phyloP scores from a whole-genome alignment of 2,888 invertebrate species.

The Piscicola geometra region DNA sequence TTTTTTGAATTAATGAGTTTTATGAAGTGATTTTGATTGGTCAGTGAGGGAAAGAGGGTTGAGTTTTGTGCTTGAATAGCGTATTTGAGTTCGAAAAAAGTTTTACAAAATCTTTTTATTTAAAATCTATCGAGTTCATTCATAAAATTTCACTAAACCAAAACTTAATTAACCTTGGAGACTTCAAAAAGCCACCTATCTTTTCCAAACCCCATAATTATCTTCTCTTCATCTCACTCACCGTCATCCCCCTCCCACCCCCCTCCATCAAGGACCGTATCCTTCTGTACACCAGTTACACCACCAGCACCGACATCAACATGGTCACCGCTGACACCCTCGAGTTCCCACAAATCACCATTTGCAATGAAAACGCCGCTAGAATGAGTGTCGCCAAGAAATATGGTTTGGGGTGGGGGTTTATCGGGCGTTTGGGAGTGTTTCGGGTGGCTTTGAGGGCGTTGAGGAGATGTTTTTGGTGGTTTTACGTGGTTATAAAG shows the following conservation, averaged over 20 bases:
- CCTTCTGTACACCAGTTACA: constrained; percentile 14
- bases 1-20: too few relatives aligned
- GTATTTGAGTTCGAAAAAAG: too few relatives aligned
- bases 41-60: background rate
- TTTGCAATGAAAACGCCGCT: constrained; percentile 33
- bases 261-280: background rate
- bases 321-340: constrained; percentile 30
- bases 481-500: too few relatives aligned
- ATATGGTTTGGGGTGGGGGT: constrained; percentile 18
- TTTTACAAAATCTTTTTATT: background rate
- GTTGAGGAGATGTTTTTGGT: too few relatives aligned
- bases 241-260: background rate
- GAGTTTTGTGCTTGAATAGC: too few relatives aligned
- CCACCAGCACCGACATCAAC: constrained; percentile 30
- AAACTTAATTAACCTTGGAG: background rate
- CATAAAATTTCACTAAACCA: background rate
- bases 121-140: background rate
- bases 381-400: constrained; percentile 31
- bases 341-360: constrained; percentile 29
- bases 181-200: background rate
- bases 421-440: background rate
- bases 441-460: too few relatives aligned
- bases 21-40: too few relatives aligned
- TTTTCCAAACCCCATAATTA: background rate
- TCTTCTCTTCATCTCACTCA: background rate